These are phyloP conservation scores for Hyperoplus lanceolatus DNA, from an alignment of 2,797 vertebrate genomes.

Conservation along the genomic window DNA sequence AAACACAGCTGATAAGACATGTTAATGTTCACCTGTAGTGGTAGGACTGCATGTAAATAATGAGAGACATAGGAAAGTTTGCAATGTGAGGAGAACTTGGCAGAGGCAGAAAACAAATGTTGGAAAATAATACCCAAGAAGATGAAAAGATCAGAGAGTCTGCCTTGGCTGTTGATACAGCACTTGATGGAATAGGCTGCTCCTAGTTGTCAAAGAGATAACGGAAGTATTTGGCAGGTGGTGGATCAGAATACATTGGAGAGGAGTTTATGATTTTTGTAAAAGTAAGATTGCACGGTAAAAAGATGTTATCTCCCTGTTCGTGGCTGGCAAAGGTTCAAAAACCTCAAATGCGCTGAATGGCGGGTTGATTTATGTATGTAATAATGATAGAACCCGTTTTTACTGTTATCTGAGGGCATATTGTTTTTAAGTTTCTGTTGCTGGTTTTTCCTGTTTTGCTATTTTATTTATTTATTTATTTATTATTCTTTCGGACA, in stretches of 20 bases:
- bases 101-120: constrained; percentile 50
- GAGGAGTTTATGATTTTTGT: not conserved
- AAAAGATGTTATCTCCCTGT: not conserved
- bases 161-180: constrained; percentile 34
- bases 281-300: not conserved
- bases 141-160: constrained; percentile 53
- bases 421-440: too few relatives aligned
- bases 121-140: constrained; percentile 52
- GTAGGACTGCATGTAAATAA: constrained; percentile 52
- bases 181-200: constrained; percentile 6
- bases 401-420: not conserved
- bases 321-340: not conserved
- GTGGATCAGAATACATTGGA: not conserved
- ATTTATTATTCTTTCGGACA: too few relatives aligned
- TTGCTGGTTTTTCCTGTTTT: too few relatives aligned
- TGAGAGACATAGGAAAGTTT: constrained; percentile 53
- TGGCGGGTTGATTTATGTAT: not conserved
- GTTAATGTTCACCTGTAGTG: constrained; percentile 10
- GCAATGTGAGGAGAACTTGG: constrained; percentile 64
- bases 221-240: constrained; percentile 5
- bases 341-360: not conserved
- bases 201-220: constrained; percentile 26
- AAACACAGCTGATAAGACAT: constrained; percentile 11
- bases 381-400: not conserved
- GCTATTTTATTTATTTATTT: too few relatives aligned